Evolutionary conservation across 2,113 vertebrate species (phyloP).

Genomic region (Lasiurus borealis): DNA sequence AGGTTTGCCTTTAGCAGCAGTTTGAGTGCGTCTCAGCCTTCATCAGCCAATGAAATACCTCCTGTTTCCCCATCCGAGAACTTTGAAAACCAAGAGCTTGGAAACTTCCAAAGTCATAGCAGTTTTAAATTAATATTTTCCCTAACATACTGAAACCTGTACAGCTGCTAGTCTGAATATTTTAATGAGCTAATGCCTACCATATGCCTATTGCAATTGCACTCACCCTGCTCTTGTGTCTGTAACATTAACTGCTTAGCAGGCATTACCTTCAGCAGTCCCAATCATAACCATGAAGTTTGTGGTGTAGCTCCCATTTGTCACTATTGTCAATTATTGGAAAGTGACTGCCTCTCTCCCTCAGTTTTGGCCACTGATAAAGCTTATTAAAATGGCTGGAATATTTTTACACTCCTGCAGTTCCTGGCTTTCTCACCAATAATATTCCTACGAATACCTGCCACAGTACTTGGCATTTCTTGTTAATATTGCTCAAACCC

Average conservation of each 20-base stretch:
- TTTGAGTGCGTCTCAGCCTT: not conserved
- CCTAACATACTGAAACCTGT: not conserved
- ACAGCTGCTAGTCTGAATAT: constrained; percentile 64
- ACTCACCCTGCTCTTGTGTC: not conserved
- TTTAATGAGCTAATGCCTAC: constrained; percentile 72
- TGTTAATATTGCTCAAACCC: not conserved
- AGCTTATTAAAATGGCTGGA: constrained; percentile 5
- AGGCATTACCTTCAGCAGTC: constrained; percentile 36
- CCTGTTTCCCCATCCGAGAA: not conserved
- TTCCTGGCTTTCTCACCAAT: not conserved
- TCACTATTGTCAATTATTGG: constrained; percentile 11
- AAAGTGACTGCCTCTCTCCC: constrained; percentile 12
- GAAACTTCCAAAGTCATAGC: not conserved
- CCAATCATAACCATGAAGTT: constrained; percentile 42
- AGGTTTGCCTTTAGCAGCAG: not conserved
- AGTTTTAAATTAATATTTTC: constrained; percentile 63
- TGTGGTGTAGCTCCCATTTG: constrained; percentile 32
- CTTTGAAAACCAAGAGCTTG: not conserved
- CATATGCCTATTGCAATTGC: constrained; percentile 50
- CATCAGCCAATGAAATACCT: not conserved
- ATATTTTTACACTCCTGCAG: not conserved
- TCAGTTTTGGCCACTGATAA: constrained; percentile 16
- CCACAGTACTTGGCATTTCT: not conserved
- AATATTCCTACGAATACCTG: not conserved
- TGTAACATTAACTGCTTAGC: constrained; percentile 50